Evolutionary conservation across 2,888 invertebrate genomes (phyloP).

Genomic region (Andrena bicolor): DNA sequence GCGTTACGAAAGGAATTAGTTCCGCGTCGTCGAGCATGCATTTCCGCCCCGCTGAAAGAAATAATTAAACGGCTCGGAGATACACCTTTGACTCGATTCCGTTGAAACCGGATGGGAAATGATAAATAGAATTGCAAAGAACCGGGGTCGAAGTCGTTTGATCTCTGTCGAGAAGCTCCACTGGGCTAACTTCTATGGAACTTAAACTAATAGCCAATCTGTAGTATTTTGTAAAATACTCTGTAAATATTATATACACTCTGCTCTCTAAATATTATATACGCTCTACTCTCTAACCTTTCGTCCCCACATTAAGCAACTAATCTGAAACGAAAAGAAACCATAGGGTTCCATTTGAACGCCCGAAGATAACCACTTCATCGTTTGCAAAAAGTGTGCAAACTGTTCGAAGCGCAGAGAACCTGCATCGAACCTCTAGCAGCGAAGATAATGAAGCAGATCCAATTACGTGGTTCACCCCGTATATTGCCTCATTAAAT

Average conservation of each 20-base stretch:
- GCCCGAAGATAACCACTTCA: too few species aligned
- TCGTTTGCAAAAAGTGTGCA: too few species aligned
- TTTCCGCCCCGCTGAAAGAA: slow-evolving; percentile 45
- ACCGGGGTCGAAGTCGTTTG: neutral
- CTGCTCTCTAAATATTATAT: too few species aligned
- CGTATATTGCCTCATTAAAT: neutral
- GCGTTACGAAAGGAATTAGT: slow-evolving; percentile 32
- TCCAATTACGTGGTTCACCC: neutral
- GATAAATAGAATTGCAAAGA: slow-evolving; percentile 21
- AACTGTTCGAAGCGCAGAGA: too few species aligned
- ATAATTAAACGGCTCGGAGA: slow-evolving; percentile 56
- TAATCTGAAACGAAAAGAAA: too few species aligned
- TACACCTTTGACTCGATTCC: slow-evolving; percentile 20
- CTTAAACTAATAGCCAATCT: neutral
- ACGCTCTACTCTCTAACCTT: too few species aligned
- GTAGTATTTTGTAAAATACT: too few species aligned
- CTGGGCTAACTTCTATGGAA: neutral
- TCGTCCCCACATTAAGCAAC: too few species aligned
- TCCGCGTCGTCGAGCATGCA: slow-evolving; percentile 24
- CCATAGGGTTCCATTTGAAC: too few species aligned
- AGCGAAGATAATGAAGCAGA: too few species aligned
- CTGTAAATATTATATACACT: too few species aligned
- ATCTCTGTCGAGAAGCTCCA: neutral
- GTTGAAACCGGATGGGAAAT: neutral
- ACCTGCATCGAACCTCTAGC: too few species aligned